Base-by-base conservation (phyloP, 2,888 invertebrate species). In the Cephalotes varians region DNA sequence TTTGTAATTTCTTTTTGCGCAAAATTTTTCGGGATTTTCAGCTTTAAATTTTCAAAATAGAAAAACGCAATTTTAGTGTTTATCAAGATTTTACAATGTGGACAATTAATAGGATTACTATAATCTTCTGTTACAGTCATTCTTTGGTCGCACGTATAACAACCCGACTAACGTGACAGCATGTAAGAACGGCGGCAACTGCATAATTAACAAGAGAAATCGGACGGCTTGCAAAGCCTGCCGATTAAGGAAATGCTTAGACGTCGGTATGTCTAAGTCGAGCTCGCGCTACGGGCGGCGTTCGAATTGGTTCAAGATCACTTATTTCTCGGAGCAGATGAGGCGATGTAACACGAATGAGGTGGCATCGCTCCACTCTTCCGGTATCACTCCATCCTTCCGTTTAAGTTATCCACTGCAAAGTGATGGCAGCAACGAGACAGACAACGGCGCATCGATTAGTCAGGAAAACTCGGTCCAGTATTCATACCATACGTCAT, bases 271-370 rank as follows among this genome's bases (percentile, higher is more conserved):
- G 98, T 98, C 98, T 31, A 98, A 98, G 94, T 98, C 98, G 79
- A 98, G 98, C 15, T 98, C 98, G 0, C 96, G 98, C 74, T 98
- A 98, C 94, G 98, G 98, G 0, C 96, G 98, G 37, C 96, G 98
- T 73, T 98, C 98, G 71, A 98, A 98, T 95, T 98, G 98, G 98
- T 98, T 98, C 95, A 98, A 98, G 95, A 98, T 98, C 90, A 98
- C 98, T 93, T 98, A 98, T 1, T 96, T 98, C 1, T 98, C 98
- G 94, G 98, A 98, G 92, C 98, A 98, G 91, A 93, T 94, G 25
- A 54, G 51, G 10, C 94, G 93, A 62, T 21, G 21, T 4, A 49
- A 49, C 18, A 6, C n/a, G 51, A 71, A 12, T 34, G 71, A 54
- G 12, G 21, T n/a, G 0, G 1, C 25, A n/a, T 3, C 37, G 25